A percentile compares a stretch with the other conserved stretches of the same genome.
Evolutionary conservation across 2,797 vertebrate species (phyloP).

Genomic region (Chromobotia macracanthus): DNA sequence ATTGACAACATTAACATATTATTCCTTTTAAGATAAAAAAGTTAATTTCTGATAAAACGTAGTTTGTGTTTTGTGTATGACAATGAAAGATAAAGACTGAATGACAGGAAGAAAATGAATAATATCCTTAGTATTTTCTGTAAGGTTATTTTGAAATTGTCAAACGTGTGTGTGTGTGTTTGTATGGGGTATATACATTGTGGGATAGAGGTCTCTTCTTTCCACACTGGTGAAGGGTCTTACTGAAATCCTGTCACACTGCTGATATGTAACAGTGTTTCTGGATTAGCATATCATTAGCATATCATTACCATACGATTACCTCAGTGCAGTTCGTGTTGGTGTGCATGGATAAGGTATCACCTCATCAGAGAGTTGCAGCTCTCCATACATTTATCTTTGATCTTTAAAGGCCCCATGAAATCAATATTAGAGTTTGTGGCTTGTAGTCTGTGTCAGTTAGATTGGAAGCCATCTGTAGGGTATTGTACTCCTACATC

Average conservation of each 20-base stretch:
- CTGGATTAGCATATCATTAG: conserved; percentile 79
- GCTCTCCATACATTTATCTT: conserved; percentile 26
- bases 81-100: not conserved
- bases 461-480: not conserved
- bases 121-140: not conserved
- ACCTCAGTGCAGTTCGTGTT: conserved; percentile 70
- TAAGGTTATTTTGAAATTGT: conserved; percentile 6
- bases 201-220: conserved; percentile 69
- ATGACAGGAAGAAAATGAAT: conserved; percentile 2
- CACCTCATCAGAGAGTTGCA: conserved; percentile 71
- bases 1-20: not conserved
- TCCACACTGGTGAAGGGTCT: conserved; percentile 77
- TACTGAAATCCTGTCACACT: conserved; percentile 70
- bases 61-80: conserved; percentile 2
- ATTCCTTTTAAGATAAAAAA: not conserved
- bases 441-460: not conserved
- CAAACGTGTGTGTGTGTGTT: not conserved
- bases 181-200: not conserved
- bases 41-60: not conserved
- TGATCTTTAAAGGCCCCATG: not conserved
- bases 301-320: conserved; percentile 80
- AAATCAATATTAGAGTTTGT: not conserved
- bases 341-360: conserved; percentile 73
- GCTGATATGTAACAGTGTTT: conserved; percentile 76
- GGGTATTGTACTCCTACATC: not conserved